Base-by-base conservation (phyloP, 2,888 invertebrate species). In the Acanthosoma haemorrhoidale region DNA sequence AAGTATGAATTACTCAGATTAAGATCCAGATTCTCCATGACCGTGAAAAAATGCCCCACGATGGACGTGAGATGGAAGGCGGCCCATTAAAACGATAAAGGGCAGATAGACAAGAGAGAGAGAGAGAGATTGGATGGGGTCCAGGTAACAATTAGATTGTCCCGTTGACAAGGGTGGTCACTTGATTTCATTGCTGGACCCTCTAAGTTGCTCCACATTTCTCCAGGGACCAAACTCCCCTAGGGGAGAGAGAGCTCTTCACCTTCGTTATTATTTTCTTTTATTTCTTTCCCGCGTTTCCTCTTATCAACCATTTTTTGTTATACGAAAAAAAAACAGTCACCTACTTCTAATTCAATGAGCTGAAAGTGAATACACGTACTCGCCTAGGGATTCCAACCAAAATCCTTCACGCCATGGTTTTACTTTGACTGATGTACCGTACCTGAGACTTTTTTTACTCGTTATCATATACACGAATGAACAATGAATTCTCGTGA, bases 91-190 rank as follows among this genome's bases (percentile, higher is more conserved):
- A 25, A 29, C 11, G 51, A 25, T 51, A 21, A n/a, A 51, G 51
- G 16, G 18, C 5, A 1, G n/a, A 18, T 25, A 57, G 32, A 59
- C 34, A 43, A 25, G 66, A 16, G 31, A 39, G 32, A 34, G 71
- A 31, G 66, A 64, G 64, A 58, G 67, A 61, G 70, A 57, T 68
- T 72, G 70, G 72, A 68, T 68, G 67, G 70, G 63, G 67, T 67
- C 70, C 72, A 72, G 70, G 70, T 70, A 70, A 72, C 72, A 72
- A 72, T 72, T 72, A 72, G 72, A 72, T 72, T 72, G 71, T 64
- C 68, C 70, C 63, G 72, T 72, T 72, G 70, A 70, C 71, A 60
- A 51, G 69, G 72, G 72, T 71, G 72, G 72, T 69, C 72, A 70
- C 69, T 71, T 72, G 72, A 72, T 72, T 72, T 72, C 72, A 72